These are phyloP conservation scores for Pentalonia nigronervosa DNA, from an alignment of 1,140 invertebrate genomes.

Conservation along the genomic window DNA sequence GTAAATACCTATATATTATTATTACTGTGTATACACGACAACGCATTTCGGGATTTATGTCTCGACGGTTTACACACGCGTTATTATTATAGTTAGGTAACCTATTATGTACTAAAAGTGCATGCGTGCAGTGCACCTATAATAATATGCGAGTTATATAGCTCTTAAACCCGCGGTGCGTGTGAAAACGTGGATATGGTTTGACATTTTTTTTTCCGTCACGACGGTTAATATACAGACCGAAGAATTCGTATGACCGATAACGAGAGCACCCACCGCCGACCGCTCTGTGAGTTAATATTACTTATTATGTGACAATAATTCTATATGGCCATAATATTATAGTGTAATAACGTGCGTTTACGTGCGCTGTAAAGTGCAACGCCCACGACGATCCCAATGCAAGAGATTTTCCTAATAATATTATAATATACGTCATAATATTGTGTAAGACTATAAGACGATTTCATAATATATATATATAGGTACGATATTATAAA, in stretches of 20 bases:
- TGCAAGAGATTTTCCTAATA: neutral
- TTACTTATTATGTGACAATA: neutral
- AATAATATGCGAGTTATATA: neutral
- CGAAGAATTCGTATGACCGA: conserved; percentile 18
- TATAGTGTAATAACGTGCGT: no score
- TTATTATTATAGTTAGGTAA: neutral
- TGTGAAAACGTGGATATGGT: conserved; percentile 33
- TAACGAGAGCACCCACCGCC: neutral
- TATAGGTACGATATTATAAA: neutral
- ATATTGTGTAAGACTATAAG: neutral
- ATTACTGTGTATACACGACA: neutral
- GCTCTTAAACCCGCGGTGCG: conserved; percentile 10
- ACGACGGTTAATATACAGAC: neutral
- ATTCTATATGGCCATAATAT: neutral
- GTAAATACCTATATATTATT: neutral
- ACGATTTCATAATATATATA: neutral
- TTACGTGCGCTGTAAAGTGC: neutral
- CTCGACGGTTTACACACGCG: neutral
- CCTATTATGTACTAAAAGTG: neutral
- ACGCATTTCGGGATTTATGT: neutral
- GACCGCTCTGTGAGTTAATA: neutral
- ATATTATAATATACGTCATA: no score
- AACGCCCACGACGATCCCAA: neutral
- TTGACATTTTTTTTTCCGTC: conserved; percentile 17
- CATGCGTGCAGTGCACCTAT: neutral